Conservation (phyloP, 2,888 invertebrate species). For the Cataglyphis albicans region DNA sequence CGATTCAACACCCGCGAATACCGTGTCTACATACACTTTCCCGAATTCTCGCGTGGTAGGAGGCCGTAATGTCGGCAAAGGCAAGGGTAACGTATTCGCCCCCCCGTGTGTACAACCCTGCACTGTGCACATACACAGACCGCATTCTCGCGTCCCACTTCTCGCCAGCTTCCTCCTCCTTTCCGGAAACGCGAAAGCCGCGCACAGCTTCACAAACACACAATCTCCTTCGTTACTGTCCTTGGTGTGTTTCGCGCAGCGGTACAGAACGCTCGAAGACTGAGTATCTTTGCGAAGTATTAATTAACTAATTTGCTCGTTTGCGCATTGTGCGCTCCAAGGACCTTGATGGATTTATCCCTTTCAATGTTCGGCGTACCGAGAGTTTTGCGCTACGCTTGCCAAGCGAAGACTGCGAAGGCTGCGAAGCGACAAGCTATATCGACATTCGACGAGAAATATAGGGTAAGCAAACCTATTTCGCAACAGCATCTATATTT, state of each 20-base stretch:
- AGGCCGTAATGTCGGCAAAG: constrained; percentile 72
- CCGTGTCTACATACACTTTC: constrained; percentile 48
- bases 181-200: constrained; percentile 42
- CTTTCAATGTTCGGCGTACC: constrained; percentile 33
- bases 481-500: no score
- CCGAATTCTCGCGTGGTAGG: constrained; percentile 73
- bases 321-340: constrained; percentile 43
- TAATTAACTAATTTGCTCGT: constrained; percentile 56
- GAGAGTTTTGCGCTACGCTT: constrained; percentile 41
- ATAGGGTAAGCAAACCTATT: background rate
- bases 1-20: constrained; percentile 43
- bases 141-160: constrained; percentile 69
- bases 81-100: constrained; percentile 62
- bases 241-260: constrained; percentile 5
- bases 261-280: constrained; percentile 15
- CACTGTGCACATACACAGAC: constrained; percentile 58
- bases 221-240: constrained; percentile 27
- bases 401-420: background rate
- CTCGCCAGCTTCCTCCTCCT: constrained; percentile 62
- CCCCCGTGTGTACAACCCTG: constrained; percentile 57
- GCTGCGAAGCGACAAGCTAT: background rate
- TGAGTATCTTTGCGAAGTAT: constrained; percentile 46
- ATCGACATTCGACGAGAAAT: background rate
- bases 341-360: constrained; percentile 46
- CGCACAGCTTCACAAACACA: constrained; percentile 48